phyloP scores from a whole-genome alignment of 2,888 invertebrate species.

The Epistrophella euchroma region DNA sequence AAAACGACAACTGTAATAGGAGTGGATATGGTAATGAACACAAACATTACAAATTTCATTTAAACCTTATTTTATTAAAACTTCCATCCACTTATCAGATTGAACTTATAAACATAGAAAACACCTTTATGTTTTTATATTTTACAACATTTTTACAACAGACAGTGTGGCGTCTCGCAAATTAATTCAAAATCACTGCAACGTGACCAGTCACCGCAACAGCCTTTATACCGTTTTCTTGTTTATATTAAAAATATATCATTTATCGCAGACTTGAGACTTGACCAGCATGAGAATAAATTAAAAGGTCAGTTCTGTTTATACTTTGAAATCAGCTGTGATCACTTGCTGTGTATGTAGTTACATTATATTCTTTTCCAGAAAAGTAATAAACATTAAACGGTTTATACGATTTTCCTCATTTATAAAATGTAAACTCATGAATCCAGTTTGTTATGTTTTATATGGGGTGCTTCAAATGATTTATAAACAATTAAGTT shows the following conservation, averaged over 20 bases:
- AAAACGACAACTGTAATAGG: too few relatives aligned
- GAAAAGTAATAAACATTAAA: constrained; percentile 8
- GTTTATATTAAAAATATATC: background rate
- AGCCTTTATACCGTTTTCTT: background rate
- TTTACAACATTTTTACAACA: background rate
- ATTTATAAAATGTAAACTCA: constrained; percentile 29
- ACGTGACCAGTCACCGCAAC: background rate
- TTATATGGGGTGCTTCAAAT: background rate
- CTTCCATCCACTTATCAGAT: background rate
- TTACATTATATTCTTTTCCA: background rate
- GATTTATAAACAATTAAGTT: constrained; percentile 29
- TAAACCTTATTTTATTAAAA: background rate
- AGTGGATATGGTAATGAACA: too few relatives aligned
- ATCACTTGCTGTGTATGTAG: background rate
- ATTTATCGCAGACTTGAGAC: background rate
- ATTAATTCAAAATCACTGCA: background rate
- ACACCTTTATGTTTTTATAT: too few relatives aligned
- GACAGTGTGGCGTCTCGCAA: background rate
- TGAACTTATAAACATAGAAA: too few relatives aligned
- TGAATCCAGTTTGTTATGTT: background rate
- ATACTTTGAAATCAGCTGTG: background rate
- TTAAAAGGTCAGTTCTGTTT: constrained; percentile 24
- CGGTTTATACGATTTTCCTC: background rate
- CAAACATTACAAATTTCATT: background rate
- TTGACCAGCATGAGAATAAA: constrained; percentile 9